Evolutionary conservation across 2,888 invertebrate genomes (phyloP).

Genomic region (Loripinus fragilis): DNA sequence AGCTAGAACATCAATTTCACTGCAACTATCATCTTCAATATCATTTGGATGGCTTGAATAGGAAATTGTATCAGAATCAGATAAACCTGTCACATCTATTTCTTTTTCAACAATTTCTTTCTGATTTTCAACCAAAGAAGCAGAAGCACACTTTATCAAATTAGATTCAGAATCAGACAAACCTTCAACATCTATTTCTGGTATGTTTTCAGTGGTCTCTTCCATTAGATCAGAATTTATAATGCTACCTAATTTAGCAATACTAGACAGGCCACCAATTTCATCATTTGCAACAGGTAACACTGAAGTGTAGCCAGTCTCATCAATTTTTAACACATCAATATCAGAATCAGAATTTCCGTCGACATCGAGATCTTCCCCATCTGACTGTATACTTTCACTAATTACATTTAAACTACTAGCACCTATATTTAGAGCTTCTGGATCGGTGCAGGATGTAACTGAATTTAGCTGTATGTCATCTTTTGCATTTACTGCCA

Average conservation of each 20-base stretch:
- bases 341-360: slow-evolving; percentile 45
- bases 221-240: neutral
- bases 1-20: slow-evolving; percentile 48
- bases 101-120: slow-evolving; percentile 8
- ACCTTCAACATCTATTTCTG: slow-evolving; percentile 11
- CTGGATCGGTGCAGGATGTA: slow-evolving; percentile 4
- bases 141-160: neutral
- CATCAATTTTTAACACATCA: slow-evolving; percentile 26
- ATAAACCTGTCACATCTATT: slow-evolving; percentile 38
- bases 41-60: slow-evolving; percentile 1
- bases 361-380: slow-evolving; percentile 45
- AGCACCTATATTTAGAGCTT: no score
- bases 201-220: neutral
- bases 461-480: neutral
- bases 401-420: no score
- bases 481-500: neutral
- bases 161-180: slow-evolving; percentile 13
- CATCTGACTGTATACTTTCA: slow-evolving; percentile 6
- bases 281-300: neutral
- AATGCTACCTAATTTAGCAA: neutral
- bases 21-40: neutral
- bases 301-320: neutral
- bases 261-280: neutral
- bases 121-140: neutral
- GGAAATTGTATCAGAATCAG: slow-evolving; percentile 26